Evolutionary conservation across 2,797 vertebrate species (phyloP).

Genomic region (Pseudochromis fuscus): DNA sequence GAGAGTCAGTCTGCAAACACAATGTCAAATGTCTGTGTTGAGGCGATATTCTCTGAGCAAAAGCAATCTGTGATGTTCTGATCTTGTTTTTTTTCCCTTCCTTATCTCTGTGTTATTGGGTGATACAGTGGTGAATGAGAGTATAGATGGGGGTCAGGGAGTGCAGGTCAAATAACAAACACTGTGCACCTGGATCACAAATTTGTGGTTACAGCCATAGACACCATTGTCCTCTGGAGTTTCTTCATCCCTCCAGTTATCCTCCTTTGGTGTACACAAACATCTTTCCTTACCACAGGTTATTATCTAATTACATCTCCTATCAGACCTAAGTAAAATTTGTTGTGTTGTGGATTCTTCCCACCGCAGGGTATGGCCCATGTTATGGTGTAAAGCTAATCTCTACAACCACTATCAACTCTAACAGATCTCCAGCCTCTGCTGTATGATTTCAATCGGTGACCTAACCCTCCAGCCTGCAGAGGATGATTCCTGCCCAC

Average conservation of each 20-base stretch:
- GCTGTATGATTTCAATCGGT: slow-evolving; percentile 36
- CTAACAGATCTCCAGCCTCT: slow-evolving; percentile 29
- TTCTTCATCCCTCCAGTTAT: slow-evolving; percentile 4
- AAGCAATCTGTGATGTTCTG: slow-evolving; percentile 49
- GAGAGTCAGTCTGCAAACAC: too few relatives aligned
- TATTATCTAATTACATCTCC: not conserved
- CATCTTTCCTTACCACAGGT: not conserved
- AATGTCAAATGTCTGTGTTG: slow-evolving; percentile 4
- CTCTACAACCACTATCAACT: slow-evolving; percentile 19
- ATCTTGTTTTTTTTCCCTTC: slow-evolving; percentile 37
- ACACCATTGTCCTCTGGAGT: not conserved
- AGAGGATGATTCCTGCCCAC: slow-evolving; percentile 40
- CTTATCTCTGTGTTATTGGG: slow-evolving; percentile 54
- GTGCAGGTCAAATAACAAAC: slow-evolving; percentile 44
- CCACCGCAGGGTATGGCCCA: slow-evolving; percentile 2
- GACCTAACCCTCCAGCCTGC: slow-evolving; percentile 22
- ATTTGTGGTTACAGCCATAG: not conserved
- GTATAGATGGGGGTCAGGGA: slow-evolving; percentile 51
- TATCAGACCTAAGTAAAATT: not conserved
- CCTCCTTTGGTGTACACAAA: not conserved
- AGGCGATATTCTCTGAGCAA: slow-evolving; percentile 11
- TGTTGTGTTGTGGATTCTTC: not conserved
- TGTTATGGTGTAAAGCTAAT: slow-evolving; percentile 26
- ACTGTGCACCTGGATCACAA: slow-evolving; percentile 38
- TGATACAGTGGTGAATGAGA: slow-evolving; percentile 35